Evolutionary conservation across 1,140 invertebrate species (phyloP).

Genomic region (Aphelenchoides besseyi): DNA sequence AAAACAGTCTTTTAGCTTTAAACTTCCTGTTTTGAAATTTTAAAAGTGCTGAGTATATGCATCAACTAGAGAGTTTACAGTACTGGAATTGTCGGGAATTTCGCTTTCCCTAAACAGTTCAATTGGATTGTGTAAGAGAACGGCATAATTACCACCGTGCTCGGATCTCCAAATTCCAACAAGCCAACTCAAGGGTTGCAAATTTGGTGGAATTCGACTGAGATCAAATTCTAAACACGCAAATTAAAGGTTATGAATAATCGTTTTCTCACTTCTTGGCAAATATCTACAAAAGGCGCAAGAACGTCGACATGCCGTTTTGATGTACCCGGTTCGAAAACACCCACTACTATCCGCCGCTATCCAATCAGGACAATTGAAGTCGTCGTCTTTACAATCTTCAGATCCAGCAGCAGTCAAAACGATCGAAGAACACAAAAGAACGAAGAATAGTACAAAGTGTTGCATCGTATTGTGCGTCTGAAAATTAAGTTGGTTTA

Average conservation of each 20-base stretch:
- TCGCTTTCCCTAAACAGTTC: too few relatives aligned
- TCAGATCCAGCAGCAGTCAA: constrained; percentile 9
- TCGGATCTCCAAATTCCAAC: constrained; percentile 61
- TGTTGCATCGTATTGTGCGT: neutral
- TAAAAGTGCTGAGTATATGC: too few relatives aligned
- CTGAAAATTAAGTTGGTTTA: neutral
- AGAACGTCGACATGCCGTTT: neutral
- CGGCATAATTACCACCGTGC: constrained; percentile 51
- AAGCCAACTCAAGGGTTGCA: constrained; percentile 51
- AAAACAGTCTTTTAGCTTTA: too few relatives aligned
- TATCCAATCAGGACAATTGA: constrained; percentile 35
- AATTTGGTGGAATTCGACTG: constrained; percentile 38
- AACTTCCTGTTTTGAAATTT: too few relatives aligned
- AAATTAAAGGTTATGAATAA: neutral
- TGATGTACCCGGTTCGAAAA: constrained; percentile 1
- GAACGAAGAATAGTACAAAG: neutral
- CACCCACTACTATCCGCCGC: constrained; percentile 8
- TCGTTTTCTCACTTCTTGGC: neutral
- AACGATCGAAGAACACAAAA: neutral
- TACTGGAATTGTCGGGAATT: too few relatives aligned
- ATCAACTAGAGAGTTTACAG: too few relatives aligned
- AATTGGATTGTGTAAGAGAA: too few relatives aligned
- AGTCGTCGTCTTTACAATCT: constrained; percentile 34
- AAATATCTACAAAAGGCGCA: constrained; percentile 1
- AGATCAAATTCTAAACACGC: constrained; percentile 48